A percentile compares a stretch with the other conserved stretches of the same genome.
Evolutionary conservation across 2,888 invertebrate genomes (phyloP).

Genomic region (Mylabris sibirica): DNA sequence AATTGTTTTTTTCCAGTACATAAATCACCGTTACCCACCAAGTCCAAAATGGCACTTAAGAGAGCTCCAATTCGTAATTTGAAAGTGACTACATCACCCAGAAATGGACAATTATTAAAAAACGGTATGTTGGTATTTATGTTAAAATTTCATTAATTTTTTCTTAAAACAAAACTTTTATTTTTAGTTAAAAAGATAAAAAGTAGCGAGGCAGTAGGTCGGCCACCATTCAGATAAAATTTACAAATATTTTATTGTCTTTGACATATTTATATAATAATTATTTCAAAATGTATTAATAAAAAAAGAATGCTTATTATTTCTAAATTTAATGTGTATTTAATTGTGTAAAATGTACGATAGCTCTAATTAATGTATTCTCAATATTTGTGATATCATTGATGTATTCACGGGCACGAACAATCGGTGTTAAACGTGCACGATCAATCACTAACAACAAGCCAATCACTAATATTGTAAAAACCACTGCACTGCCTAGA

Average conservation of each 20-base stretch:
- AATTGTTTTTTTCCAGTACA: conserved; percentile 17
- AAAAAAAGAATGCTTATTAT: neutral
- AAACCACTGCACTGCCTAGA: conserved; percentile 44
- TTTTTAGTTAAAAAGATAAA: neutral
- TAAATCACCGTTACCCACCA: conserved; percentile 21
- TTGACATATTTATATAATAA: too few relatives aligned
- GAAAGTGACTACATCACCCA: neutral
- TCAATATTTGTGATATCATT: conserved; percentile 24
- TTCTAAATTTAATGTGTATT: conserved; percentile 11
- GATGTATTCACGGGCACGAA: conserved; percentile 41
- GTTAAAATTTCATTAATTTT: neutral
- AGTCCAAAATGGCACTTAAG: neutral
- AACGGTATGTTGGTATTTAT: neutral
- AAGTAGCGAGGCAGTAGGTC: neutral
- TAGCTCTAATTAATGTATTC: conserved; percentile 28
- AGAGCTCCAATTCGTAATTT: neutral
- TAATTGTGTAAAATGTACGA: conserved; percentile 25
- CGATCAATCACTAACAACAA: conserved; percentile 47
- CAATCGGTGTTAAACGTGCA: conserved; percentile 45
- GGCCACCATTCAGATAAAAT: neutral
- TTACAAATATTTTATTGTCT: neutral
- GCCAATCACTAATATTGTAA: conserved; percentile 47
- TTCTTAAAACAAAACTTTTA: neutral
- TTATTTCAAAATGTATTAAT: neutral
- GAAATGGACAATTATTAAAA: neutral